Conservation (phyloP, 2,888 invertebrate species). For the Caenorhabditis becei region DNA sequence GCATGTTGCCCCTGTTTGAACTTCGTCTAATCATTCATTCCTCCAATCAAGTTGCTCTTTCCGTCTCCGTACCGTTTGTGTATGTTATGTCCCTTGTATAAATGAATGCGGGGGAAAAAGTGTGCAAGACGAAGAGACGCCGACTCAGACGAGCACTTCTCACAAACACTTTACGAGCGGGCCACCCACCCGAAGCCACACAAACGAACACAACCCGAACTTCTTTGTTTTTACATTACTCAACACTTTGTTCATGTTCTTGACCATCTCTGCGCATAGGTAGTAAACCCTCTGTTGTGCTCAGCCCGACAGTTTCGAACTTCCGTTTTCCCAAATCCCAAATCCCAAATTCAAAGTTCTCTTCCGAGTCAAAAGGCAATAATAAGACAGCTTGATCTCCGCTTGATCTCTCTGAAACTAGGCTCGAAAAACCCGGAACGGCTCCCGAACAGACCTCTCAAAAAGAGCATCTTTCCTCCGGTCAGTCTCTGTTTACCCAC, state of each 20-base stretch:
- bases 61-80: conserved; percentile 31
- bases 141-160: conserved; percentile 26
- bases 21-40: conserved; percentile 40
- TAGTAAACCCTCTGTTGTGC: too few species aligned
- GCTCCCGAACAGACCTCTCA: conserved; percentile 20
- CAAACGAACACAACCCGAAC: conserved; percentile 30
- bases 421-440: conserved; percentile 33
- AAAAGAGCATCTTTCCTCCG: conserved; percentile 29
- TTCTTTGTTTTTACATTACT: conserved; percentile 15
- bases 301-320: too few species aligned
- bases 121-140: conserved; percentile 16
- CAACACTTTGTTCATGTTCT: neutral
- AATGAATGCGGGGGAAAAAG: conserved; percentile 21
- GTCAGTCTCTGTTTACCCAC: conserved; percentile 40
- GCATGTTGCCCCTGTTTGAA: conserved; percentile 44
- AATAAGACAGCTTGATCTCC: neutral
- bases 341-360: too few species aligned
- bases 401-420: conserved; percentile 5
- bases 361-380: too few species aligned
- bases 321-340: too few species aligned
- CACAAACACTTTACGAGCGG: conserved; percentile 57
- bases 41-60: conserved; percentile 43
- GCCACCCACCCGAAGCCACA: conserved; percentile 35
- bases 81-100: conserved; percentile 30
- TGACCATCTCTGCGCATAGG: neutral